Conservation (phyloP, 2,888 invertebrate species). For the Epinotia demarniana region DNA sequence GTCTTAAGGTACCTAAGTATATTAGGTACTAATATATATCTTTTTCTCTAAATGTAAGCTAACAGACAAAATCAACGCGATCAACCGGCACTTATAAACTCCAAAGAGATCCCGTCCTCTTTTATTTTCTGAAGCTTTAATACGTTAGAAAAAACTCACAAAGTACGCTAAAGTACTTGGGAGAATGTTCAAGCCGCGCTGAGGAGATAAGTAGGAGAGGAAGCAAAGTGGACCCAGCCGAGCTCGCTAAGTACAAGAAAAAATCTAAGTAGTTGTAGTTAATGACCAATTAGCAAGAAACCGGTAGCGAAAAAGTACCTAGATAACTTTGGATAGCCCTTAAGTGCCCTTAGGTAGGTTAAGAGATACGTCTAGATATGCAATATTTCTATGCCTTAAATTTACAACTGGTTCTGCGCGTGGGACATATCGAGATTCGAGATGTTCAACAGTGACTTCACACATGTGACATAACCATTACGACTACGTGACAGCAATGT, state of each 20-base stretch:
- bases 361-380: neutral
- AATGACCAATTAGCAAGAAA: constrained; percentile 40
- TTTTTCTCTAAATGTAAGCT: no score
- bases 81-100: constrained; percentile 3
- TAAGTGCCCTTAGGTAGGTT: neutral
- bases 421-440: no score
- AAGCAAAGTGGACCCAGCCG: constrained; percentile 42
- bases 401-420: neutral
- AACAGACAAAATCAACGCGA: neutral
- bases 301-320: constrained; percentile 11
- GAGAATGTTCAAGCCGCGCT: constrained; percentile 38
- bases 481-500: no score
- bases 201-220: constrained; percentile 44
- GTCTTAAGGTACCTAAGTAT: no score
- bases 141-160: constrained; percentile 35
- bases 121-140: constrained; percentile 29
- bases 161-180: constrained; percentile 37
- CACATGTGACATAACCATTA: neutral
- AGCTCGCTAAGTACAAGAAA: constrained; percentile 35
- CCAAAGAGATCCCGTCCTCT: constrained; percentile 16
- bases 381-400: neutral
- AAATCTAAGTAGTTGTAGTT: constrained; percentile 39
- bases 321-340: neutral
- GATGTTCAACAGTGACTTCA: no score
- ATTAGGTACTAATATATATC: no score